phyloP scores from a whole-genome alignment of 2,113 vertebrate genomes.

The Triplophysa dalaica region DNA sequence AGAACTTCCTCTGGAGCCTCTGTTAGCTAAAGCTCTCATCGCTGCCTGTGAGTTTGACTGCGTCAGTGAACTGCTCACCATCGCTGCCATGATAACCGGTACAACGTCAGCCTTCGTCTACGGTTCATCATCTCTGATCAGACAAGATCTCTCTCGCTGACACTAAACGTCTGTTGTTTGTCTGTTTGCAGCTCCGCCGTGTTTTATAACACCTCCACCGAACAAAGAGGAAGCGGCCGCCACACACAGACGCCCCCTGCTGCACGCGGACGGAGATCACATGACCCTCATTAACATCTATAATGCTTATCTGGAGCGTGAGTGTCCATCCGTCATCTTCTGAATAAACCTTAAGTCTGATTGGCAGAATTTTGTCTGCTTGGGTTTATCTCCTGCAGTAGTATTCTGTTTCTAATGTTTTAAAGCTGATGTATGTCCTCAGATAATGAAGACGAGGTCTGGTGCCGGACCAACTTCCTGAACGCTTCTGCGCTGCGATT shows the following conservation, averaged over 20 bases:
- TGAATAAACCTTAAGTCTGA: too few species aligned
- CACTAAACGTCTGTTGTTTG: neutral
- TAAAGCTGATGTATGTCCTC: slow-evolving; percentile 41
- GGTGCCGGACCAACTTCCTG: slow-evolving; percentile 85
- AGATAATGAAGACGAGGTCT: slow-evolving; percentile 83
- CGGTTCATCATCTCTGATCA: too few species aligned
- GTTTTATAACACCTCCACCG: slow-evolving; percentile 68
- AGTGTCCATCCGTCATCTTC: slow-evolving; percentile 54
- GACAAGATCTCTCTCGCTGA: too few species aligned
- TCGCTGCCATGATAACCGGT: slow-evolving; percentile 87
- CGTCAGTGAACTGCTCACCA: slow-evolving; percentile 85
- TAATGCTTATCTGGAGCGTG: slow-evolving; percentile 82
- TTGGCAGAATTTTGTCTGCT: too few species aligned
- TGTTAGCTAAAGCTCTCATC: slow-evolving; percentile 84
- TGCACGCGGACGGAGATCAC: slow-evolving; percentile 81
- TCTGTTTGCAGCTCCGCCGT: slow-evolving; percentile 73
- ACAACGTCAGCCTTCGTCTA: neutral
- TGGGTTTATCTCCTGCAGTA: too few species aligned
- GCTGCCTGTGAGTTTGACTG: slow-evolving; percentile 87
- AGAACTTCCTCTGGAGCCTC: slow-evolving; percentile 80
- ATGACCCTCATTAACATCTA: slow-evolving; percentile 86
- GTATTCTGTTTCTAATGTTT: too few species aligned
- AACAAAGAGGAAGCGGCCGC: slow-evolving; percentile 72
- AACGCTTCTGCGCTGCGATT: slow-evolving; percentile 76
- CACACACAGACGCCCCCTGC: slow-evolving; percentile 74